phyloP scores from a whole-genome alignment of 2,113 vertebrate genomes.

The Budorcas taxicolor region DNA sequence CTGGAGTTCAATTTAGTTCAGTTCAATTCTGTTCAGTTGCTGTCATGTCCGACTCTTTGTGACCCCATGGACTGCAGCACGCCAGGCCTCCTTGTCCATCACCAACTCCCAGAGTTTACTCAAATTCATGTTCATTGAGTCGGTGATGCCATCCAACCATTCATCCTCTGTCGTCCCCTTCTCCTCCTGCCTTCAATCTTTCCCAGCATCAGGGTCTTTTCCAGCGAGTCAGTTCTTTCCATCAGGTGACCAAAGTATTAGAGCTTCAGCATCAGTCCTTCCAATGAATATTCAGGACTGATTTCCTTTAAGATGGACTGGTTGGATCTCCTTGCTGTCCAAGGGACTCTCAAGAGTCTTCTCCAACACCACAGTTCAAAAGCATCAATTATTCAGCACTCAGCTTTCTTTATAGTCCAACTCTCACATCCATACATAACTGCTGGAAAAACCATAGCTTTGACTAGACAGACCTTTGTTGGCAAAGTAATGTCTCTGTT shows the following conservation, averaged over 20 bases:
- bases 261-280: background rate
- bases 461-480: background rate
- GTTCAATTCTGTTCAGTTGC: background rate
- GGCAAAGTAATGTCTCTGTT: background rate
- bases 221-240: background rate
- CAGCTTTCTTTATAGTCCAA: background rate
- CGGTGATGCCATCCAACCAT: background rate
- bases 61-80: background rate
- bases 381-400: background rate
- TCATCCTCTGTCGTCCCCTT: background rate
- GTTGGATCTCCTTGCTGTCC: background rate
- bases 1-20: background rate
- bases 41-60: background rate
- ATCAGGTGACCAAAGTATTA: background rate
- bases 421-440: background rate
- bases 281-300: background rate
- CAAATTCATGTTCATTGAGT: background rate
- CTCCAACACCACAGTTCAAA: background rate
- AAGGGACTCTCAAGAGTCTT: background rate
- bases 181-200: background rate
- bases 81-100: background rate
- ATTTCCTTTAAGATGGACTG: background rate
- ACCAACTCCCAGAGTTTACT: background rate
- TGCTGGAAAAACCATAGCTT: background rate
- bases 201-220: background rate